These are phyloP conservation scores for Tiliqua scincoides DNA, from an alignment of 2,113 vertebrate genomes.

Conservation along the genomic window DNA sequence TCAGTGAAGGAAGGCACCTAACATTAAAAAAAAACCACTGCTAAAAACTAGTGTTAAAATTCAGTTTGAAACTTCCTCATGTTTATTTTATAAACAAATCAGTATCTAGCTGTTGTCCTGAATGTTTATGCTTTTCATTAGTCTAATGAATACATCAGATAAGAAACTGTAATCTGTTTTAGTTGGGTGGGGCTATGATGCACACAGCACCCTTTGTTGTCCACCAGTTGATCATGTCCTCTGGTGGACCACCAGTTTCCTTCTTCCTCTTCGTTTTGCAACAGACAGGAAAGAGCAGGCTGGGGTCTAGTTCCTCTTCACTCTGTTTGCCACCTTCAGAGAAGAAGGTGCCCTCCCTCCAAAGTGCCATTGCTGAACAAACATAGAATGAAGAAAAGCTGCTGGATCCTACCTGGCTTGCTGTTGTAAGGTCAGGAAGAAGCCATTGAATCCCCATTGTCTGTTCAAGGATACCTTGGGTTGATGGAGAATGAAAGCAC, in stretches of 20 bases:
- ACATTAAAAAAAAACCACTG: neutral
- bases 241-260: too few species aligned
- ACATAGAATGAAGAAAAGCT: neutral
- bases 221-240: neutral
- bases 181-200: neutral
- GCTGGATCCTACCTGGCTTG: neutral
- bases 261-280: neutral
- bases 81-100: neutral
- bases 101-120: neutral
- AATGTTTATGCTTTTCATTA: neutral
- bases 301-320: neutral
- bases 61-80: too few species aligned
- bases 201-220: too few species aligned
- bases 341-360: neutral
- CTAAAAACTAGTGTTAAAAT: too few species aligned
- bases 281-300: neutral
- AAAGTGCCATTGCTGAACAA: neutral
- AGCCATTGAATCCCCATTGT: neutral
- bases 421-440: neutral
- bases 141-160: neutral
- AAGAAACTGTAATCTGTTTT: too few species aligned
- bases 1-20: too few species aligned
- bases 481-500: neutral
- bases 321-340: neutral
- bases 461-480: neutral